Conservation (phyloP, 2,113 vertebrate species). For the Rhagologus leucostigma region DNA sequence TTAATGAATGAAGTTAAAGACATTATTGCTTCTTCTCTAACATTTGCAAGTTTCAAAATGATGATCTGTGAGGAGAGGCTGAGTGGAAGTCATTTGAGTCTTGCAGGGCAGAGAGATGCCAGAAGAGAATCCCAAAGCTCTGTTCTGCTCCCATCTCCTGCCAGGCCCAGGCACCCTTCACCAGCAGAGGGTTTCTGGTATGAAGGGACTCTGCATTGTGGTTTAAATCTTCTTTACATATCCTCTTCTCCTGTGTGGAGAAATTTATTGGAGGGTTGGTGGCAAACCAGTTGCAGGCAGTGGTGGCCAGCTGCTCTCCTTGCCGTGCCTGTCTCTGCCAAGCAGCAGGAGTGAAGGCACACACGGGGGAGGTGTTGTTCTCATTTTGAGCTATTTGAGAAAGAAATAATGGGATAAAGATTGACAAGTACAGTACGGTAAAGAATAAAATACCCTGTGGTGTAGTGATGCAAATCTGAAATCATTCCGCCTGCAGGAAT, state of each 20-base stretch:
- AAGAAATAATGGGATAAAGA: not conserved
- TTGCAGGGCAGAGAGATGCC: not conserved
- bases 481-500: not conserved
- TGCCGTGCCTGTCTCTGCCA: not conserved
- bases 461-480: not conserved
- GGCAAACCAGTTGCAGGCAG: not conserved
- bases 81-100: not conserved
- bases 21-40: not conserved
- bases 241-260: not conserved
- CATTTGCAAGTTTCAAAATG: not conserved
- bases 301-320: not conserved
- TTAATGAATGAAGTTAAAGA: not conserved
- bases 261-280: not conserved
- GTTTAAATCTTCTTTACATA: not conserved
- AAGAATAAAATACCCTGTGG: not conserved
- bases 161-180: not conserved
- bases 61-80: not conserved
- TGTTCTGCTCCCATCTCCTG: not conserved
- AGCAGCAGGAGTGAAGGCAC: not conserved
- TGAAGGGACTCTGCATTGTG: not conserved
- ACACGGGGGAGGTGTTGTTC: accelerated
- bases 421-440: not conserved
- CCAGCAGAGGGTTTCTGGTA: not conserved
- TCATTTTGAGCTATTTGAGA: not conserved
- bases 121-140: not conserved